phyloP scores from a whole-genome alignment of 2,888 invertebrate species.

The Lasioglossum zephyrum region DNA sequence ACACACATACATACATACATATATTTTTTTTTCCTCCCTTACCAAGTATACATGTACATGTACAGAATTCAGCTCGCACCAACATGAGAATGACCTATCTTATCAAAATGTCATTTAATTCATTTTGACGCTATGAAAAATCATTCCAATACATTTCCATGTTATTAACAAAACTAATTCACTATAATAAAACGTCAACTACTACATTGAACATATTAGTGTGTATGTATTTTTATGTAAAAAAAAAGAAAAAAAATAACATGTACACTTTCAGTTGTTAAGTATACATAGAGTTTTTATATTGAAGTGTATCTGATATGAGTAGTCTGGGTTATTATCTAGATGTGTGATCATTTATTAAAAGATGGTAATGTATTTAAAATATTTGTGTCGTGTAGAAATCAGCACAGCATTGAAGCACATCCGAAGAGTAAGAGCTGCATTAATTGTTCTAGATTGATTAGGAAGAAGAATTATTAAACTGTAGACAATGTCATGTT shows the following conservation, averaged over 20 bases:
- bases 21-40: background rate
- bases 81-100: background rate
- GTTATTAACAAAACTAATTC: constrained; percentile 34
- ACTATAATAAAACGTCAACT: constrained; percentile 41
- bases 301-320: constrained; percentile 4
- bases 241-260: constrained; percentile 1
- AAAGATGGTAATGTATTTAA: constrained; percentile 40
- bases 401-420: constrained; percentile 15
- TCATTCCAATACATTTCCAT: constrained; percentile 47
- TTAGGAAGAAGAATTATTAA: background rate
- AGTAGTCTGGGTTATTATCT: constrained; percentile 24
- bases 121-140: constrained; percentile 35
- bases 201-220: constrained; percentile 36
- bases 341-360: background rate
- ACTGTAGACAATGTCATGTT: constrained; percentile 6
- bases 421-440: constrained; percentile 42
- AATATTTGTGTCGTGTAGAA: constrained; percentile 35
- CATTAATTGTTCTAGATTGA: constrained; percentile 20
- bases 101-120: constrained; percentile 25
- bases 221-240: constrained; percentile 22
- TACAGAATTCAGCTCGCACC: constrained; percentile 6
- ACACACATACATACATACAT: no score
- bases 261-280: constrained; percentile 47
- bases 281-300: constrained; percentile 12
- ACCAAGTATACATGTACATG: background rate